Evolutionary conservation across 2,888 invertebrate species (phyloP), one percentile per base, ranked within the genome.

Genomic region (Thera britannica): DNA sequence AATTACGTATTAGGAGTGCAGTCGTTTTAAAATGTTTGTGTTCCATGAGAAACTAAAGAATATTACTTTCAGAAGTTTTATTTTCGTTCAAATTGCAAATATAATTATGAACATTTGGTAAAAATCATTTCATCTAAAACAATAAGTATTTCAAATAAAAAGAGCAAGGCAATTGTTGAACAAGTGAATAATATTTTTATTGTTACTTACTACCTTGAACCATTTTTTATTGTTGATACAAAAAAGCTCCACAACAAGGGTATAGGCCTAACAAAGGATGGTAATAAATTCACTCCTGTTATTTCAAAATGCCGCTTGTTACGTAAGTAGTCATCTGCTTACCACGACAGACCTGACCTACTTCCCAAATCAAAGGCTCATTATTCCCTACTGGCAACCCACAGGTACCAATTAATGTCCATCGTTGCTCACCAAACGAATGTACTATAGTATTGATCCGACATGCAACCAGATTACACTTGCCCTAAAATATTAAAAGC

Each of bases 401-500:
- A 48, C 7, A 57, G 8, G 48, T 34, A 58, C 9, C 56, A 11
- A 57, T 57, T 56, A 38, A 23, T 44, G 44, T 48, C 48, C 58
- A 49, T 58, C 7, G 49, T 59, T 65, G 49, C 54, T 48, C 41
- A 63, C 61, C 9, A 60, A n/a, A 63, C 62, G 60, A 61, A 57
- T 62, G 44, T 56, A 57, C 59, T 61, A 60, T 1, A 71, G 62
- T 71, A 66, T 68, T 62, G 68, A 71, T 61, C 62, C 51, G 58
- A 41, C 67, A 67, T 70, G 63, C 57, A 68, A 62, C 64, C 67
- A 72, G 65, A 82, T 80, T 62, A 56, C 77, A 73, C 67, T 57
- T 56, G 68, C 68, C 72, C 73, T 82, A 75, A 79, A 83, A 81
- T 84, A 83, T 81, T 84, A 77, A 84, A 79, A 73, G 62, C 59